Evolutionary conservation across 2,113 vertebrate species (phyloP), one percentile per base, ranked within the genome.

Genomic region (Nothobranchius furzeri): DNA sequence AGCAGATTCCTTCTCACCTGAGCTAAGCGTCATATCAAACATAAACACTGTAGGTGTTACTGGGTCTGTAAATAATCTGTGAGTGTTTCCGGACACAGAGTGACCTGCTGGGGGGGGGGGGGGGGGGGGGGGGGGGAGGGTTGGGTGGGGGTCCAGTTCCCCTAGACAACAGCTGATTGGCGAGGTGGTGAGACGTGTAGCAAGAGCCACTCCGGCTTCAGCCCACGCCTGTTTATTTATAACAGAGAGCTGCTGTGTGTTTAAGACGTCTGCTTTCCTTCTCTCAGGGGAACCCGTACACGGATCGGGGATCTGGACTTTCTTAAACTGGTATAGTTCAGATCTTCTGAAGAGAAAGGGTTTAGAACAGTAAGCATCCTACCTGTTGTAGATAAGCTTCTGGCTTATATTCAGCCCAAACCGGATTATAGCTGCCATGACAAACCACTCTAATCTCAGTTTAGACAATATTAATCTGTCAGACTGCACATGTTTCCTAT

Each of bases 121-220:
- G 36, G 54, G 64, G 64, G 64, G 76, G 55, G 61, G 54, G 78
- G 71, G 73, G 36, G 43, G 6, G 40, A 46, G 64, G 77, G 52
- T 60, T 53, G 79, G 73, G 76, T 36, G 43, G 7, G 36, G 48
- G 66, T 90, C 79, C 72, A 51, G 78, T 87, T 90, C 76, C 89
- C 82, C 74, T 87, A 92, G 92, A 92, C 83, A 65, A 93, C 92
- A 94, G 92, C 92, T 93, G 92, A 88, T 65, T 49, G 75, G 65
- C 53, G 65, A 83, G 84, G 80, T 73, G 78, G 63, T 75, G 81
- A 82, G 75, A 76, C 71, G 20, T 57, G 75, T 61, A 73, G 83
- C 84, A 70, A 73, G 75, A 78, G 61, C 69, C 56, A 55, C 63
- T 65, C 66, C 46, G 40, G 79, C 71, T 37, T 43, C 49, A 66